A percentile compares a stretch with the other conserved stretches of the same genome.
Conservation (phyloP, 2,797 vertebrate species). For the Tamandua tetradactyla region DNA sequence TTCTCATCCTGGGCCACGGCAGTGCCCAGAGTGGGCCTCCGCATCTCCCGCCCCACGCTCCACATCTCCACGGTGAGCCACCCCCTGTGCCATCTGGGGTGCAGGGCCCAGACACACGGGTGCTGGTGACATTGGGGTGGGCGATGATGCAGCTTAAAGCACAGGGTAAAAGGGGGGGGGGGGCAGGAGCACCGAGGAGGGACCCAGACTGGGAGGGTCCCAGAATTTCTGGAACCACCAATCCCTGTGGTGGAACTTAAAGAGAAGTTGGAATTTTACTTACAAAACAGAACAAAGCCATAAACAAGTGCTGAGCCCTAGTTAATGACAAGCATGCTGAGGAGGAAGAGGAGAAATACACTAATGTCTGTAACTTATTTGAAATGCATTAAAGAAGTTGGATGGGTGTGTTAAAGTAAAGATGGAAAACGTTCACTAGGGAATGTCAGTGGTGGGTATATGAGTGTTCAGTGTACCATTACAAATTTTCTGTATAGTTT, state of each 20-base stretch:
- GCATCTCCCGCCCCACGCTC: too few species aligned
- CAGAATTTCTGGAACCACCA: too few species aligned
- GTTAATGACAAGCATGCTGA: not conserved
- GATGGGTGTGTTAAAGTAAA: not conserved
- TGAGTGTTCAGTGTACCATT: not conserved
- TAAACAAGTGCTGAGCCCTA: not conserved
- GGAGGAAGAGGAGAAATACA: not conserved
- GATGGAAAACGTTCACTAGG: not conserved
- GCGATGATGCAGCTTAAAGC: too few species aligned
- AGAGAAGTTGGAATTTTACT: not conserved
- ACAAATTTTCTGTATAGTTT: not conserved
- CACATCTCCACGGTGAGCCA: too few species aligned
- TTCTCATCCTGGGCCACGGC: too few species aligned
- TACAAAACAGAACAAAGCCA: not conserved
- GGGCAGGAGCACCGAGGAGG: too few species aligned
- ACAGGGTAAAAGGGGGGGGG: too few species aligned
- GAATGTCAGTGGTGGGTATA: not conserved
- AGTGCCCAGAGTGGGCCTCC: too few species aligned
- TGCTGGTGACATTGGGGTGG: too few species aligned
- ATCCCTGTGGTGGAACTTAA: not conserved
- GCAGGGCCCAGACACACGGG: too few species aligned
- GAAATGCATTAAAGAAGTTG: not conserved
- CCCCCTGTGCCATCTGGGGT: too few species aligned
- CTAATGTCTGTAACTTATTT: not conserved
- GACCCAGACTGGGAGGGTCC: too few species aligned